Conservation (phyloP, 2,797 vertebrate genomes). For the Lagocephalus sceleratus region DNA sequence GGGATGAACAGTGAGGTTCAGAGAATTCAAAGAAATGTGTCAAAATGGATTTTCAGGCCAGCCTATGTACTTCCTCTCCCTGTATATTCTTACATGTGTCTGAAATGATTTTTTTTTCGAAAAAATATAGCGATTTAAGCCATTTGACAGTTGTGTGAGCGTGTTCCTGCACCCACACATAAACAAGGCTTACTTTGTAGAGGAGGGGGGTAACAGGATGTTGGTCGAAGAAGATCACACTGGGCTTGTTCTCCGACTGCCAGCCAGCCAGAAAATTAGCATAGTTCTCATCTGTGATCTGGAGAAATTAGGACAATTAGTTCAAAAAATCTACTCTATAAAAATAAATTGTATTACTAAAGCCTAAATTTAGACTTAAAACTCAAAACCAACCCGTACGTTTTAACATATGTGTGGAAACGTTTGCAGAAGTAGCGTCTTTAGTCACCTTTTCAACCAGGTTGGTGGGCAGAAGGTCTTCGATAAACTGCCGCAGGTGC, state of each 20-base stretch:
- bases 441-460: slow-evolving; percentile 85
- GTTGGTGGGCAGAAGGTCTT: slow-evolving; percentile 87
- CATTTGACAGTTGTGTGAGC: not conserved
- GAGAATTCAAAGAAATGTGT: not conserved
- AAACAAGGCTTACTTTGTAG: slow-evolving; percentile 82
- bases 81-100: not conserved
- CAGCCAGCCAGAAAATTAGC: slow-evolving; percentile 84
- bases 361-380: not conserved
- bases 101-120: too few relatives aligned
- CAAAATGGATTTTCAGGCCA: not conserved
- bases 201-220: slow-evolving; percentile 78
- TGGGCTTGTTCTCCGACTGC: slow-evolving; percentile 91
- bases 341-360: not conserved
- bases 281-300: slow-evolving; percentile 92
- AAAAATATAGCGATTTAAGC: not conserved
- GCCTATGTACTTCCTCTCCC: not conserved
- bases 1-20: slow-evolving; percentile 6
- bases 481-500: slow-evolving; percentile 87
- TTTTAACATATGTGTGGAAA: not conserved
- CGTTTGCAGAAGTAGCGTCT: not conserved
- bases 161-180: not conserved
- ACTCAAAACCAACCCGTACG: too few relatives aligned
- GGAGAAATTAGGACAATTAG: slow-evolving; percentile 18
- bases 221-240: slow-evolving; percentile 87
- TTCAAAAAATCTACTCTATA: not conserved